These are phyloP conservation scores for Melospiza melodia DNA, from an alignment of 2,113 vertebrate genomes.

Conservation along the genomic window DNA sequence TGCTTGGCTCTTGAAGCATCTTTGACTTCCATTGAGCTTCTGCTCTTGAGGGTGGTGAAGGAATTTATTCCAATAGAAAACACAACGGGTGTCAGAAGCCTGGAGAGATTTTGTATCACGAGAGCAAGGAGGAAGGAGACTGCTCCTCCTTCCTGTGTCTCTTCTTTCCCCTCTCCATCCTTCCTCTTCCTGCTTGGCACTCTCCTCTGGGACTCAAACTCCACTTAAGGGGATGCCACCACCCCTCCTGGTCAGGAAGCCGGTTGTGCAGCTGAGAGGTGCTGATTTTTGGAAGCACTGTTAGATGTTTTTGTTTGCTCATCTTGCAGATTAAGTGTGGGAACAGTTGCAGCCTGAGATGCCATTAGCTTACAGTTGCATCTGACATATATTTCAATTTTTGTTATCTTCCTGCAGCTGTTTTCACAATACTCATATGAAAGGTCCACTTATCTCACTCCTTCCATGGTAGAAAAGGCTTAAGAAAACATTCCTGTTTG, in stretches of 20 bases:
- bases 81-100: rapidly evolving
- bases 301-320: background rate
- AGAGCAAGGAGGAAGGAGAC: background rate
- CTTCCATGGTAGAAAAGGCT: background rate
- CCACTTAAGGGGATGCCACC: rapidly evolving
- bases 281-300: background rate
- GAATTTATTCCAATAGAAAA: background rate
- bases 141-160: background rate
- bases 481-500: constrained; percentile 46
- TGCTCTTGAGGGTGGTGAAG: background rate
- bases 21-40: background rate
- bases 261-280: background rate
- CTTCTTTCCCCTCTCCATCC: background rate
- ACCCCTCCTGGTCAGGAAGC: background rate
- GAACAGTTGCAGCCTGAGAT: background rate
- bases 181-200: rapidly evolving
- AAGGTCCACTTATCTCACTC: constrained; percentile 15
- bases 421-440: constrained; percentile 23
- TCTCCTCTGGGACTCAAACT: background rate
- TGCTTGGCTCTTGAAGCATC: background rate
- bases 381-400: background rate
- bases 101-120: background rate
- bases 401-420: constrained; percentile 17
- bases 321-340: background rate
- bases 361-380: background rate